Base-by-base conservation (phyloP, 2,888 invertebrate genomes). In the Platycheirus rosarum region DNA sequence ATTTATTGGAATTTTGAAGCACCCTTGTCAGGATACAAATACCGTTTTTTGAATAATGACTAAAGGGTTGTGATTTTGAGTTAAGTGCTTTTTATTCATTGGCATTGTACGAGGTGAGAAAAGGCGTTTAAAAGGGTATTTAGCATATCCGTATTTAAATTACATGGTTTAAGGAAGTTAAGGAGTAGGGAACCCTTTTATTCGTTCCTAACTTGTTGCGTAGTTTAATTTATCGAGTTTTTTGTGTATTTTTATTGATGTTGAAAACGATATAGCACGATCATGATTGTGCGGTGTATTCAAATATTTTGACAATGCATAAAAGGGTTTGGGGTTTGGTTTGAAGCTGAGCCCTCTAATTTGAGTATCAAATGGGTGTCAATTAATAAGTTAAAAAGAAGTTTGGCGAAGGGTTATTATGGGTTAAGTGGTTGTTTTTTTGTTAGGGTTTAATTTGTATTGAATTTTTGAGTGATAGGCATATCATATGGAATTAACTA, bases 81-180 rank as follows among this genome's bases (percentile, higher is more conserved):
- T 16, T 44, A 32, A 32, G 46, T 65, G 48, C 29, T 44, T 46
- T 55, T 57, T 68, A 49, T 73, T 71, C 44, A 51, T 46, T 16
- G 32, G 48, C 16, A 73, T 16, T 53, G 16, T n/a, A n/a, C n/a
- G 32, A 80, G 80, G 80, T 75, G 80, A 51, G 57, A 48, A 75
- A 66, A 75, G 79, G 53, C 65, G 29, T 55, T 23, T 60, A 66
- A 57, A 60, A 26, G 62, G 55, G 32, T 68, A 49, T 66, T 82
- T 82, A 82, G 77, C 82, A 82, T 82, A 82, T 82, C 77, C 35
- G 73, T 82, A 77, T 82, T 82, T 73, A 82, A 82, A 82, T 82
- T 82, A 82, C 62, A 82, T 37, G 77, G 60, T 82, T 71, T 51
- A 51, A 26, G 32, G 53, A 63, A 26, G n/a, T 55, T 35, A n/a